These are phyloP conservation scores for Lepidostoma basale DNA, from an alignment of 1,140 invertebrate species.

Conservation along the genomic window DNA sequence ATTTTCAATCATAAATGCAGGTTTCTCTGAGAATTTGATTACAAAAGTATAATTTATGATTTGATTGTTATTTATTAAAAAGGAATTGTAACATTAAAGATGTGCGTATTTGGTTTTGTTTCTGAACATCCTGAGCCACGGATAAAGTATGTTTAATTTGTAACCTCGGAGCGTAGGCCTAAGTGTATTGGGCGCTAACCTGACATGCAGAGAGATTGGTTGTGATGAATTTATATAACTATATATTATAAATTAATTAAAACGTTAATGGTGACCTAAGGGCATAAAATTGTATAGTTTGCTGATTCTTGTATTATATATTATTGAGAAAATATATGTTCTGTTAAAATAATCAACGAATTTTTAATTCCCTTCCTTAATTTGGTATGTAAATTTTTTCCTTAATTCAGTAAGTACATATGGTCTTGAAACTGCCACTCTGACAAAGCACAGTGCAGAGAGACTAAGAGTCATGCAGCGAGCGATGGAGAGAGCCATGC, in stretches of 20 bases:
- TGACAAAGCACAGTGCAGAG: too few species aligned
- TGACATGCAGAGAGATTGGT: conserved; percentile 23
- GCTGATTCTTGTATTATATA: conserved; percentile 22
- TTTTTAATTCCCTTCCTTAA: neutral
- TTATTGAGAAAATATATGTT: conserved; percentile 30
- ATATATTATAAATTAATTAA: conserved; percentile 10
- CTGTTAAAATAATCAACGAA: conserved; percentile 15
- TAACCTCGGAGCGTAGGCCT: too few species aligned
- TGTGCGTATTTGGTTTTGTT: neutral
- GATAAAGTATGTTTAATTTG: too few species aligned
- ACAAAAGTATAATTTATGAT: too few species aligned
- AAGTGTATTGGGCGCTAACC: neutral
- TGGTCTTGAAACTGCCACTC: too few species aligned
- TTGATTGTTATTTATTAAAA: too few species aligned
- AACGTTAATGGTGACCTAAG: conserved; percentile 1
- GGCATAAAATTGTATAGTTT: conserved; percentile 24
- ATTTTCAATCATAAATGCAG: too few species aligned
- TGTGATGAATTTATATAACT: conserved; percentile 23
- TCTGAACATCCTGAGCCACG: neutral
- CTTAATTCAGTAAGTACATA: too few species aligned
- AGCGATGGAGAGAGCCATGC: too few species aligned
- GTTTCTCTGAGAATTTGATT: too few species aligned
- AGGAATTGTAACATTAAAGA: too few species aligned
- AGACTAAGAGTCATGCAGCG: too few species aligned
- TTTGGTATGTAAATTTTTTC: neutral